Conservation (phyloP, 2,113 vertebrate genomes). For the Elephas maximus region DNA sequence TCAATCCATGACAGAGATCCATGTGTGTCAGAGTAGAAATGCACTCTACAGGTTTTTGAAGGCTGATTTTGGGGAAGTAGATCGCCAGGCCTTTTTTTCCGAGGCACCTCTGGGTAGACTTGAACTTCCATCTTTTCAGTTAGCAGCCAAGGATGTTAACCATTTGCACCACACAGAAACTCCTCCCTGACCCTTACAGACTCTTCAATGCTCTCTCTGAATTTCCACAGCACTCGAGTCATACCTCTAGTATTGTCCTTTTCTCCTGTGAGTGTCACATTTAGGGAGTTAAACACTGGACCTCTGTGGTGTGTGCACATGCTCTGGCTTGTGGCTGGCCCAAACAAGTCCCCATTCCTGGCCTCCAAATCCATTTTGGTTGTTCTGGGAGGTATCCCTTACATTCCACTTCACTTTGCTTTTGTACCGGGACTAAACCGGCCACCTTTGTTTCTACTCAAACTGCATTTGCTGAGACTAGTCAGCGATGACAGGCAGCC, state of each 20-base stretch:
- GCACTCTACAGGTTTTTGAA: background rate
- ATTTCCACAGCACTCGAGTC: background rate
- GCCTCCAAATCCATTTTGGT: constrained; percentile 47
- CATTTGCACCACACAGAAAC: background rate
- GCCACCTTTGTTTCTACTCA: constrained; percentile 62
- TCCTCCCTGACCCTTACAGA: background rate
- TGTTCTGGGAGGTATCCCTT: constrained; percentile 26
- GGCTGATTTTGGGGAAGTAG: background rate
- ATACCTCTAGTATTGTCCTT: background rate
- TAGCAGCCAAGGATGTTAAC: background rate
- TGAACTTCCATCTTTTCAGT: background rate
- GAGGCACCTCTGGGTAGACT: background rate
- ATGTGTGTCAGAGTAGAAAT: background rate
- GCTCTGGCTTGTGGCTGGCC: background rate
- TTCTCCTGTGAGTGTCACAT: background rate
- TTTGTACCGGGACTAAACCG: constrained; percentile 7
- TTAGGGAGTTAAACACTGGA: background rate
- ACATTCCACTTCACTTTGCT: constrained; percentile 42
- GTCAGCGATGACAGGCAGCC: background rate
- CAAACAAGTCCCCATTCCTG: background rate
- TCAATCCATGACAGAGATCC: too few species aligned
- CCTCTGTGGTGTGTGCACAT: background rate
- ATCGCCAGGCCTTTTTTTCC: background rate
- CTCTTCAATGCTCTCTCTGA: background rate
- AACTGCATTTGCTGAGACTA: constrained; percentile 50